Evolutionary conservation across 2,113 vertebrate species (phyloP), one percentile per base, ranked within the genome.

Genomic region (Stomatorhinus ivindoensis): DNA sequence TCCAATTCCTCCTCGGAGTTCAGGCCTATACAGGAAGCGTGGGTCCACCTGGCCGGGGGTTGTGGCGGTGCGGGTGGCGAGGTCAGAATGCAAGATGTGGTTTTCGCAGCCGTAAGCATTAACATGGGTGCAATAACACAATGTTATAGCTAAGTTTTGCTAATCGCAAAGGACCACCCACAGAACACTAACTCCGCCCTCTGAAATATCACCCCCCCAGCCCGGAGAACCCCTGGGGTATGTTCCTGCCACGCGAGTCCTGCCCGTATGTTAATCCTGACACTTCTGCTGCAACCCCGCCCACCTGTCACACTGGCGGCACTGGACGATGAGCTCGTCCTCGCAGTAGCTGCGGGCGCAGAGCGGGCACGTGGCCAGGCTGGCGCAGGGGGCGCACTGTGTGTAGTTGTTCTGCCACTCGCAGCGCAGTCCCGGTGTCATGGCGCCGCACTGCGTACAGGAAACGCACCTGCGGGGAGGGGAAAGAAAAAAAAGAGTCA

Each of bases 341-440:
- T 98, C 97, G 4, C 94, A 91, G 92, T 99, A 99, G 11, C 84
- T 93, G 19, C 96, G 95, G 88, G 84, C 94, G 91, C 98, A 99
- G 89, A 97, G 90, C 0, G 98, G 98, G 92, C 98, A 99, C 92
- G 94, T 90, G 1, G 96, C 94, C 92, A 99, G 92, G 93, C 98
- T 99, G 15, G 95, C 95, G n/a, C 98, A 99, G 0, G 98, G 98
- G 0, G 97, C 98, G n/a, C 98, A 99, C 90, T 96, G 97, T 0
- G 97, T 98, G 94, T 99, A 99, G 94, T 98, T 99, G 90, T 96
- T 98, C 92, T 98, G 97, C 98, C 98, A 99, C 89, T 99, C 98
- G 88, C 97, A 97, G 90, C 95, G 94, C 91, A 96, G 93, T 11
- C 98, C 98, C 0, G 98, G 97, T 7, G 97, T 97, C 17, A 97